Percentiles rank a stretch among this genome's conserved stretches.
Conservation (phyloP, 2,797 vertebrate species). For the Australoheros facetus region DNA sequence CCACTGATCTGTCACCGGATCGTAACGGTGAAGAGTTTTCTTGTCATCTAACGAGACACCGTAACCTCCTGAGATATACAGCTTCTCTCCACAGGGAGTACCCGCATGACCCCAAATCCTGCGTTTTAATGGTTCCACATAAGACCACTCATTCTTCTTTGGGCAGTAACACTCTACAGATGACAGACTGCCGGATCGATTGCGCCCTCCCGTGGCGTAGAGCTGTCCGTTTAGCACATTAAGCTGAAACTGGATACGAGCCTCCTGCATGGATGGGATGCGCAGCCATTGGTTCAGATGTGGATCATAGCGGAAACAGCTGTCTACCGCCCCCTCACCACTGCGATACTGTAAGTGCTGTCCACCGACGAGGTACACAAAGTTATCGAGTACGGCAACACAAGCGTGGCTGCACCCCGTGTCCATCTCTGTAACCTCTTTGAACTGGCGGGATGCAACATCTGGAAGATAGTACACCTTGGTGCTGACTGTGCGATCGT, state of each 20-base stretch:
- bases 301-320: constrained; percentile 92
- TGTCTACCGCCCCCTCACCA: constrained; percentile 91
- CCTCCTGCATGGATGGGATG: constrained; percentile 92
- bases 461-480: constrained; percentile 90
- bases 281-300: constrained; percentile 94
- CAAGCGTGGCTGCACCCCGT: constrained; percentile 93
- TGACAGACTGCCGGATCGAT: constrained; percentile 92
- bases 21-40: constrained; percentile 93
- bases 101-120: constrained; percentile 98
- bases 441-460: constrained; percentile 85
- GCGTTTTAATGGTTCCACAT: constrained; percentile 90
- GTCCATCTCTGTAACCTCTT: constrained; percentile 93
- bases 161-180: constrained; percentile 95
- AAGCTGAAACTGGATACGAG: constrained; percentile 96
- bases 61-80: constrained; percentile 94
- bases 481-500: constrained; percentile 90
- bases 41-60: constrained; percentile 96
- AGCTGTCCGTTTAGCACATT: constrained; percentile 86
- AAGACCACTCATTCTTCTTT: constrained; percentile 90
- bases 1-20: constrained; percentile 88
- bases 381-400: constrained; percentile 93
- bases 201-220: constrained; percentile 94
- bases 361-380: constrained; percentile 92
- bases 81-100: constrained; percentile 80
- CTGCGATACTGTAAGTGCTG: constrained; percentile 97